Percentiles rank a stretch among this genome's conserved stretches.
Conservation (phyloP, 23 tunicate species). For the Halocynthia aurantium region DNA sequence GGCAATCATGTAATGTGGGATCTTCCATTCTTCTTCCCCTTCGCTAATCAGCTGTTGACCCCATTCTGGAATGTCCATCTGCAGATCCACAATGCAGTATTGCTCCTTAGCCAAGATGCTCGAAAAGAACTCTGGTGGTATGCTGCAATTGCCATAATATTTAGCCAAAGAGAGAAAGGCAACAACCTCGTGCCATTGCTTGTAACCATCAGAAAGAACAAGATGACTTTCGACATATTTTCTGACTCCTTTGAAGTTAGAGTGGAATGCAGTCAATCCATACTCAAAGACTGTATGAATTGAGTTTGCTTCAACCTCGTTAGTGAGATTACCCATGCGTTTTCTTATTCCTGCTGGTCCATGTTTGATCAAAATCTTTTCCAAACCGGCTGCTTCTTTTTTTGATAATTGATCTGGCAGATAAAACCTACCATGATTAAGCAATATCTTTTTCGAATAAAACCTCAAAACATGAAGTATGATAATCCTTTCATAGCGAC, state of each 20-base stretch:
- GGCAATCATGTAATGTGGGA: slow-evolving; percentile 43
- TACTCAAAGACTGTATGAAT: slow-evolving; percentile 35
- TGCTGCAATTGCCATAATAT: slow-evolving; percentile 42
- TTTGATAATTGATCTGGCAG: slow-evolving; percentile 2
- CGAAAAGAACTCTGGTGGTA: slow-evolving; percentile 33
- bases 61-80: slow-evolving; percentile 15
- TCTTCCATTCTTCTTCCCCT: slow-evolving; percentile 42
- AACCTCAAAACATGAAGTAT: slow-evolving; percentile 10
- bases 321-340: slow-evolving; percentile 1
- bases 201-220: not conserved
- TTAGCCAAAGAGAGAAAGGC: slow-evolving; percentile 38
- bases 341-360: slow-evolving; percentile 20
- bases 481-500: slow-evolving; percentile 11
- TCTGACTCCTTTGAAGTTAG: slow-evolving; percentile 39
- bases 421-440: not conserved
- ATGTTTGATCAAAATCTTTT: not conserved
- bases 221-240: slow-evolving; percentile 49
- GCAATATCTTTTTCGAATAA: not conserved
- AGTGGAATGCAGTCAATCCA: slow-evolving; percentile 50
- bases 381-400: slow-evolving; percentile 5
- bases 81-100: slow-evolving; percentile 14
- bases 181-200: slow-evolving; percentile 43
- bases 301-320: not conserved
- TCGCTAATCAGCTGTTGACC: slow-evolving; percentile 39
- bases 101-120: slow-evolving; percentile 9